Evolutionary conservation across 2,797 vertebrate species (phyloP), one percentile per base, ranked within the genome.

Genomic region (Lutjanus campechanus): DNA sequence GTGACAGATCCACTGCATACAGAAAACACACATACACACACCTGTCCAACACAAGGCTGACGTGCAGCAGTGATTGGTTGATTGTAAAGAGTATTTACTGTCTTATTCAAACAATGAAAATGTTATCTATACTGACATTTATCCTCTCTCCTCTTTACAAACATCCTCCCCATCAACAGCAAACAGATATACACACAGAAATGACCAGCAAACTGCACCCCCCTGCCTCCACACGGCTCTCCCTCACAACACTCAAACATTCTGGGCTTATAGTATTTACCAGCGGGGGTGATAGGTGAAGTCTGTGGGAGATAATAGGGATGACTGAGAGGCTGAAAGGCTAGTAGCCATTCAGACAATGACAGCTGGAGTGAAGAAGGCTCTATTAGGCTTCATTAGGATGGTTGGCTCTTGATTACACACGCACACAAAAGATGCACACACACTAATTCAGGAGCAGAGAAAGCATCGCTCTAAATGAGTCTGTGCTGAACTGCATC

Each of bases 241-340:
- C 67, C 65, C 71, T 79, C 70, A 36, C 67, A 69, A 88, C 78
- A 83, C 88, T 82, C 85, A 86, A 71, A 86, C 83, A 85, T 85
- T 85, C 78, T 81, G 80, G 75, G 82, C 84, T 90, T 92, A 89
- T 85, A 83, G 89, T 76, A 82, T 87, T 93, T 86, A 88, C 72
- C 91, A 90, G 91, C 80, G 36, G 88, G 91, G 85, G 86, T 90
- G 85, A 91, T 87, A 90, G 88, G 90, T 88, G 89, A 90, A 86
- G 89, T 74, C 89, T 80, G 79, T 80, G 84, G 86, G 84, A 90
- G 89, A 92, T 93, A 93, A 93, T 90, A 81, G 85, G 78, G 88
- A 91, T 83, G 89, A 91, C 73, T 85, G 89, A 86, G 83, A 82
- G 85, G 79, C 85, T 92, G 88, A 91, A 89, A 90, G 66, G 85